Base-by-base conservation (phyloP, 2,113 vertebrate genomes). In the Cranoglanis bouderius region DNA sequence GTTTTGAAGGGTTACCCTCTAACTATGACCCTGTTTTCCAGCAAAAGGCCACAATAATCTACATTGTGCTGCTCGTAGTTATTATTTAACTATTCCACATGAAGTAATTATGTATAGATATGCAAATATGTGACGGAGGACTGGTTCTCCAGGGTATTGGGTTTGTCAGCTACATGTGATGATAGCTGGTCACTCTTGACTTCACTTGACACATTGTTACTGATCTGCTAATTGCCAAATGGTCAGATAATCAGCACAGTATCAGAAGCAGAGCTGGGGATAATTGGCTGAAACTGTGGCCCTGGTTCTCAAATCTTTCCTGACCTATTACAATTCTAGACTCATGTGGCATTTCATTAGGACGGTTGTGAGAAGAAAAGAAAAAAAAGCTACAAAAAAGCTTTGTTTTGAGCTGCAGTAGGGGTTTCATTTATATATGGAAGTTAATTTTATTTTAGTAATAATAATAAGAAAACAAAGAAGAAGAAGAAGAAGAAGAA, bases 171-270 rank as follows among this genome's bases (percentile, higher is more conserved):
- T 67, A 80, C 49, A 88, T 40, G 70, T 84, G 82, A 88, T 84
- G 82, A 75, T 84, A 77, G 53, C 82, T 65, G 88, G 88, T 88
- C 88, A 88, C 88, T 85, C 83, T 85, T 85, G 88, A 85, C 83
- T 89, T 85, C 88, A 85, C 83, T 89, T 85, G 88, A 89, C 88
- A 81, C 74, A 70, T 85, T 81, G 83, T 81, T 85, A 89, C 83
- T 85, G 88, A 85, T 89, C 83, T 67, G 88, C 83, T 85, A 89
- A 89, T 89, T 70, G 49, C n/a, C 83, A 85, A 85, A 89, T 67
- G 83, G 83, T 85, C 83, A 89, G 49, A 61, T 89, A 89, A 89
- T 89, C 83, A 80, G 59, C 61, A 53, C 16, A 21, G 35, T 80
- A 89, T 89, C 83, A 80, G 63, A 88, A 80, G 83, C 75, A 85